Evolutionary conservation across 2,113 vertebrate genomes (phyloP).

Genomic region (Lepus americanus): DNA sequence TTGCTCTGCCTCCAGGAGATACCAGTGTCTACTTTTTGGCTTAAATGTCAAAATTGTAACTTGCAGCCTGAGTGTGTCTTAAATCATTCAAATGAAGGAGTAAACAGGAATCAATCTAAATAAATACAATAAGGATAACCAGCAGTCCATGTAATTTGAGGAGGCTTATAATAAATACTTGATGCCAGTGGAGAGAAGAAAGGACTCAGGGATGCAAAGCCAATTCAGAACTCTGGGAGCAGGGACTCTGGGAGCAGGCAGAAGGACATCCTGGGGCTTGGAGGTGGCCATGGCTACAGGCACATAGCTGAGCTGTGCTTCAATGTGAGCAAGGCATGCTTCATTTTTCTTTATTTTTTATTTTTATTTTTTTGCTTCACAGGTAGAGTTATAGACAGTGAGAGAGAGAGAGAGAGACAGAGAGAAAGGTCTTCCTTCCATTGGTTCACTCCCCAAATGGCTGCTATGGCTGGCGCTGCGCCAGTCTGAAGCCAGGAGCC

Average conservation of each 20-base stretch:
- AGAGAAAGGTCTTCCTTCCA: too few species aligned
- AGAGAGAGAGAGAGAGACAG: too few species aligned
- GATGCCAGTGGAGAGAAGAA: not conserved
- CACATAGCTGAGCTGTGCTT: not conserved
- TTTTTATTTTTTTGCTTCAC: too few species aligned
- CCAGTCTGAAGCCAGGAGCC: too few species aligned
- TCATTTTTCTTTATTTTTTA: too few species aligned
- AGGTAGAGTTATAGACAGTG: too few species aligned
- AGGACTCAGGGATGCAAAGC: not conserved
- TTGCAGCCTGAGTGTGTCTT: constrained; percentile 4
- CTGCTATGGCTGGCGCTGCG: too few species aligned
- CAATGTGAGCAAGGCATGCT: not conserved
- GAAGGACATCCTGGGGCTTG: not conserved
- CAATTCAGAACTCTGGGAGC: not conserved
- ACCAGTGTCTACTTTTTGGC: constrained; percentile 32
- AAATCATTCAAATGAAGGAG: constrained; percentile 64
- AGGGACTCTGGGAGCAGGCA: not conserved
- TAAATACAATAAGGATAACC: constrained; percentile 41
- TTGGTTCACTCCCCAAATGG: too few species aligned
- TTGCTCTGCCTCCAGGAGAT: not conserved
- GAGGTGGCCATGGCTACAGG: too few species aligned
- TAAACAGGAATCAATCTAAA: constrained; percentile 50
- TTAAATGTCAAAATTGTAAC: constrained; percentile 32
- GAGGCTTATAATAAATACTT: constrained; percentile 49
- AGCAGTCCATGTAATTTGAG: constrained; percentile 39